Percentiles rank a stretch among this genome's conserved stretches.
Evolutionary conservation across 2,113 vertebrate genomes (phyloP).

Genomic region (Charina bottae): DNA sequence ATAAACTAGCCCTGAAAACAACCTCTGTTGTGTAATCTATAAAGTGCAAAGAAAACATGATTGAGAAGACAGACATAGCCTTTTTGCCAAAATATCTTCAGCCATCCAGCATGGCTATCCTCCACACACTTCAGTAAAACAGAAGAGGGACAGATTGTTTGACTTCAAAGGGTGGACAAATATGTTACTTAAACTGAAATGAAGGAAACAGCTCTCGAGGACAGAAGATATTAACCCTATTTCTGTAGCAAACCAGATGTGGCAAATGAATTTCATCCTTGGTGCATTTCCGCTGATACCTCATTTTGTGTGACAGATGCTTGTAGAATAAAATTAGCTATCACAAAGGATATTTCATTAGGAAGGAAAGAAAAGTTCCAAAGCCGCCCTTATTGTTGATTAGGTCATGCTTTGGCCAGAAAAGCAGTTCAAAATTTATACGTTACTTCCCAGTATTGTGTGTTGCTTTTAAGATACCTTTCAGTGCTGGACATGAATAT

Average conservation of each 20-base stretch:
- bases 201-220: background rate
- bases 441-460: background rate
- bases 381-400: background rate
- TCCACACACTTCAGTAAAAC: background rate
- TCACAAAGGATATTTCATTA: background rate
- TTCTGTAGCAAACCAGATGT: background rate
- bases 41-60: too few species aligned
- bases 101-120: background rate
- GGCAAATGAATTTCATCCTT: background rate
- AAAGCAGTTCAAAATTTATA: background rate
- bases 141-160: background rate
- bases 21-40: too few species aligned
- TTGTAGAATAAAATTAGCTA: background rate
- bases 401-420: background rate
- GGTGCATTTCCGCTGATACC: background rate
- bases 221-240: background rate
- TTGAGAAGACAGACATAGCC: background rate
- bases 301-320: background rate
- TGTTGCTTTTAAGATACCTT: background rate
- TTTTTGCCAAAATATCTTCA: background rate
- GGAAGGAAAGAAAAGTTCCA: background rate
- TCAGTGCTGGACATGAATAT: background rate
- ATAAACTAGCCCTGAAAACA: background rate
- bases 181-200: background rate
- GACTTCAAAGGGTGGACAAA: background rate